A percentile compares a stretch with the other conserved stretches of the same genome.
Evolutionary conservation across 2,797 vertebrate species (phyloP).

Genomic region (Epinephelus malabaricus): DNA sequence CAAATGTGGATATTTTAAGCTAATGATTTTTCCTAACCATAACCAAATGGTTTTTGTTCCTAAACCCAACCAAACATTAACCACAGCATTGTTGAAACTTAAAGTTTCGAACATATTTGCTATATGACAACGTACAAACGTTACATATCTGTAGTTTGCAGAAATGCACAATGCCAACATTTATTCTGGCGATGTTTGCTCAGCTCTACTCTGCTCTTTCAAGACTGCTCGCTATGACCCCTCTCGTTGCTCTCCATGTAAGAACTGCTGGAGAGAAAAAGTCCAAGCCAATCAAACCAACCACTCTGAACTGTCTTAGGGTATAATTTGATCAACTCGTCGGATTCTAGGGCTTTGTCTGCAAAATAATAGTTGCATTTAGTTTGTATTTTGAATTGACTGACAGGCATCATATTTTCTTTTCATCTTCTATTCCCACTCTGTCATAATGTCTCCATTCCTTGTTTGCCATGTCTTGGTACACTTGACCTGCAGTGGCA

Average conservation of each 20-base stretch:
- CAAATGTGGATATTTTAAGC: too few relatives aligned
- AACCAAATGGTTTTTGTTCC: too few relatives aligned
- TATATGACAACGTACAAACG: too few relatives aligned
- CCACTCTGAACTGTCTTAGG: background rate
- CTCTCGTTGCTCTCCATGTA: background rate
- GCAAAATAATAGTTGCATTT: background rate
- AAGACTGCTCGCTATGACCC: background rate
- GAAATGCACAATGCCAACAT: too few relatives aligned
- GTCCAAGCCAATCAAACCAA: background rate
- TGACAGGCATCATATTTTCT: background rate
- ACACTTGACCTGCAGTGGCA: conserved; percentile 3
- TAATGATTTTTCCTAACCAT: too few relatives aligned
- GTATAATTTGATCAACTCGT: conserved; percentile 13
- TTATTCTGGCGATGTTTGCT: too few relatives aligned
- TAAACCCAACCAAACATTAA: too few relatives aligned
- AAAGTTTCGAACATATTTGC: too few relatives aligned
- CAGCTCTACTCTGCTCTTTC: background rate
- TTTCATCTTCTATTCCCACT: background rate
- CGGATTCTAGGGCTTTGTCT: background rate
- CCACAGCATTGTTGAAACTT: too few relatives aligned
- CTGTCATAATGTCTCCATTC: background rate
- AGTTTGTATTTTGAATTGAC: background rate
- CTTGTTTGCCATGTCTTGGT: background rate
- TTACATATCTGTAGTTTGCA: too few relatives aligned
- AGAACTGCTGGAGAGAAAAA: background rate